phyloP scores from a whole-genome alignment of 2,113 vertebrate species.

The Jacana jacana region DNA sequence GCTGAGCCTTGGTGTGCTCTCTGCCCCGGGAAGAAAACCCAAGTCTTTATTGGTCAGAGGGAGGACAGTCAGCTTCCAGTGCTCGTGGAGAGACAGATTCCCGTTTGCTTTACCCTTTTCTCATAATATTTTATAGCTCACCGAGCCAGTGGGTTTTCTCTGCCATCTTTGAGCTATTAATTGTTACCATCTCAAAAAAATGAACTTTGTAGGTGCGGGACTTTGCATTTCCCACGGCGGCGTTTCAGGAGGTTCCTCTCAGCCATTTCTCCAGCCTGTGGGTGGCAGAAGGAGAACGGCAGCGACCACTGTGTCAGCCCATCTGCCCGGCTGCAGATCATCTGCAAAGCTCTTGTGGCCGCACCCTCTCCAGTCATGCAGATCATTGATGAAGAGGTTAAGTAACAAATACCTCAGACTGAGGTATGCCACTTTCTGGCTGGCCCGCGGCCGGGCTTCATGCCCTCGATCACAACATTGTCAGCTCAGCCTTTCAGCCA shows the following conservation, averaged over 20 bases:
- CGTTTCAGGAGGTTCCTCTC: neutral
- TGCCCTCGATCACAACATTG: neutral
- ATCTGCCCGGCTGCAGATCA: neutral
- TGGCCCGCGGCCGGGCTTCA: neutral
- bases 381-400: neutral
- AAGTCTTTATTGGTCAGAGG: neutral
- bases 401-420: neutral
- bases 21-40: too few species aligned
- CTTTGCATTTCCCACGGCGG: neutral
- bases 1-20: neutral
- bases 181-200: neutral
- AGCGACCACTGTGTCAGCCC: neutral
- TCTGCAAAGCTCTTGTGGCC: neutral
- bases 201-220: too few species aligned
- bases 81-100: neutral
- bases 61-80: neutral
- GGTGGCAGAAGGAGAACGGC: neutral
- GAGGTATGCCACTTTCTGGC: neutral
- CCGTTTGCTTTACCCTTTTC: neutral
- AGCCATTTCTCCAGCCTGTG: too few species aligned
- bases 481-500: neutral
- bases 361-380: neutral
- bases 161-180: neutral
- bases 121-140: neutral
- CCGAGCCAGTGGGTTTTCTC: neutral